Evolutionary conservation across 1,140 invertebrate genomes (phyloP).

Genomic region (Gryllus bimaculatus): DNA sequence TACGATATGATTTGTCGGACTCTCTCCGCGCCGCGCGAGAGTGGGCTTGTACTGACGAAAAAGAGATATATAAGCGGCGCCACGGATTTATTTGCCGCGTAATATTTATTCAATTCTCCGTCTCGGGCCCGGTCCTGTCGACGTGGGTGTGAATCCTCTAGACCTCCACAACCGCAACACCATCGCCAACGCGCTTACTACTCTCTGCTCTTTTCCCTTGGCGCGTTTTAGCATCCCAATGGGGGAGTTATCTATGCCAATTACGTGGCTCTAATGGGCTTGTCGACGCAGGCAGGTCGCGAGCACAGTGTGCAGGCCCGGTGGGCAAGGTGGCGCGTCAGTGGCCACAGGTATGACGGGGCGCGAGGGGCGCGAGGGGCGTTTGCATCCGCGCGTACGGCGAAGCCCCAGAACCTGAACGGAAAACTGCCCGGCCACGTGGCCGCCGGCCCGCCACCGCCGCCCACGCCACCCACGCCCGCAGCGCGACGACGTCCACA

Average conservation of each 20-base stretch:
- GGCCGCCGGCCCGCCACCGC: too few relatives aligned
- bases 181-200: not conserved
- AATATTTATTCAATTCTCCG: not conserved
- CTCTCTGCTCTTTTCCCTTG: not conserved
- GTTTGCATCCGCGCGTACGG: not conserved
- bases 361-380: not conserved
- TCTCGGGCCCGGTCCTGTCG: not conserved
- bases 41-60: not conserved
- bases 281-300: not conserved
- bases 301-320: too few relatives aligned
- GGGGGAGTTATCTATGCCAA: not conserved
- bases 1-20: not conserved
- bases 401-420: not conserved
- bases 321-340: not conserved
- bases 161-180: not conserved
- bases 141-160: not conserved
- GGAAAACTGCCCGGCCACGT: not conserved
- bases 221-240: not conserved
- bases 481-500: too few relatives aligned
- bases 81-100: not conserved
- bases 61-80: not conserved
- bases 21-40: not conserved
- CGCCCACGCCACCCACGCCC: too few relatives aligned
- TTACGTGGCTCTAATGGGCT: not conserved
- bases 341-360: not conserved